These are phyloP conservation scores for Mactra quadrangularis DNA, from an alignment of 1,140 invertebrate species.

Conservation along the genomic window DNA sequence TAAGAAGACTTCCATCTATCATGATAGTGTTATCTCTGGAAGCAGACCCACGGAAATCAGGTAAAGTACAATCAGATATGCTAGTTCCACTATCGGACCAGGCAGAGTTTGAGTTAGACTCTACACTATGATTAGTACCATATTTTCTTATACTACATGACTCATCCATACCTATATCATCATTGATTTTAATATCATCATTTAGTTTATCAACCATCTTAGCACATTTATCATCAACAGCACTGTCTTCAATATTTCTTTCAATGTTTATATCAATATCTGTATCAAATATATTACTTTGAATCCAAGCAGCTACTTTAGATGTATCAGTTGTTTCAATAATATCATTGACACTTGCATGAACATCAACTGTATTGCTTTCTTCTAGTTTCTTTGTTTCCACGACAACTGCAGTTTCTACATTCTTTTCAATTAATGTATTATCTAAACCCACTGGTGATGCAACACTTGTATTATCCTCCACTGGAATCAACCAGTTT, in stretches of 20 bases:
- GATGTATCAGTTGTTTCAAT: conserved; percentile 35
- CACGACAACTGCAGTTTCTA: neutral
- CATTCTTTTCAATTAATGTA: conserved; percentile 6
- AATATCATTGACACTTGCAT: neutral
- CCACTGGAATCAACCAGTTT: conserved; percentile 51
- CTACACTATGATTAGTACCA: neutral
- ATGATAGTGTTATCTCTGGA: neutral
- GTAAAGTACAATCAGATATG: conserved; percentile 43
- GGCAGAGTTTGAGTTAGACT: neutral
- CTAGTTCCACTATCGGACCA: conserved; percentile 49
- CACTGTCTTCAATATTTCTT: neutral
- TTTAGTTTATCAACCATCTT: neutral
- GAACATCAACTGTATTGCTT: neutral
- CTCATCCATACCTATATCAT: neutral
- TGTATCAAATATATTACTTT: conserved; percentile 23
- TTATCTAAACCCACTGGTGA: conserved; percentile 9
- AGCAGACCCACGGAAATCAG: neutral
- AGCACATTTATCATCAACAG: neutral
- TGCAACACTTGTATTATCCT: conserved; percentile 5
- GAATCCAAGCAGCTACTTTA: conserved; percentile 52
- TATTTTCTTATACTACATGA: conserved; percentile 33
- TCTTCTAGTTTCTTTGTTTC: neutral
- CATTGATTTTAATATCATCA: neutral
- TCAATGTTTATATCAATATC: neutral
- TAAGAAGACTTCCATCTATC: no score